Conservation (phyloP, 2,797 vertebrate genomes). For the Scolopax bukidnonensis region DNA sequence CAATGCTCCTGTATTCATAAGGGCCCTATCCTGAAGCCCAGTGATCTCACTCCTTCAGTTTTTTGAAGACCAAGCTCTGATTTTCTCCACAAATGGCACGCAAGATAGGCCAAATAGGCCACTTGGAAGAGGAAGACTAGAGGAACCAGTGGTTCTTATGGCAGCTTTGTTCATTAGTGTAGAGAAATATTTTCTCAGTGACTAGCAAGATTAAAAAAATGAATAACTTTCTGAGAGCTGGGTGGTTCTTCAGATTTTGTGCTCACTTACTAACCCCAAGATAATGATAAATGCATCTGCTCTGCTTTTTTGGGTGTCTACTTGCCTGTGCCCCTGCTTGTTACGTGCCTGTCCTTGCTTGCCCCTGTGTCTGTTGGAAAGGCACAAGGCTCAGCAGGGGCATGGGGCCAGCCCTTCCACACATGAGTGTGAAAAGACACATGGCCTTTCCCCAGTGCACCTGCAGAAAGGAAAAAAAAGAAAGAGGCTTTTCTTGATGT, state of each 20-base stretch:
- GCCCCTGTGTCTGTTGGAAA: background rate
- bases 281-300: constrained; percentile 13
- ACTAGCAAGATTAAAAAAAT: background rate
- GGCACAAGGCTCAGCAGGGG: background rate
- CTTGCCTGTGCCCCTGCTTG: background rate
- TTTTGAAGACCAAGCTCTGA: background rate
- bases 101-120: background rate
- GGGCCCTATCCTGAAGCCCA: background rate
- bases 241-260: background rate
- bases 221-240: background rate
- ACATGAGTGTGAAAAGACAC: background rate
- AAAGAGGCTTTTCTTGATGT: background rate
- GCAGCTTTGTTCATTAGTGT: background rate
- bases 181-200: background rate
- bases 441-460: background rate
- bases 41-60: background rate
- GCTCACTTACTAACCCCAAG: background rate
- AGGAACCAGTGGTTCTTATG: background rate
- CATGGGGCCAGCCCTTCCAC: background rate
- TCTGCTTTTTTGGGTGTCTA: background rate
- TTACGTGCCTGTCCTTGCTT: background rate
- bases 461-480: background rate
- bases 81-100: background rate
- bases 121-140: background rate
- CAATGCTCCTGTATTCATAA: background rate